Evolutionary conservation across 2,888 invertebrate genomes (phyloP).

Genomic region (Phyllotreta cruciferae): DNA sequence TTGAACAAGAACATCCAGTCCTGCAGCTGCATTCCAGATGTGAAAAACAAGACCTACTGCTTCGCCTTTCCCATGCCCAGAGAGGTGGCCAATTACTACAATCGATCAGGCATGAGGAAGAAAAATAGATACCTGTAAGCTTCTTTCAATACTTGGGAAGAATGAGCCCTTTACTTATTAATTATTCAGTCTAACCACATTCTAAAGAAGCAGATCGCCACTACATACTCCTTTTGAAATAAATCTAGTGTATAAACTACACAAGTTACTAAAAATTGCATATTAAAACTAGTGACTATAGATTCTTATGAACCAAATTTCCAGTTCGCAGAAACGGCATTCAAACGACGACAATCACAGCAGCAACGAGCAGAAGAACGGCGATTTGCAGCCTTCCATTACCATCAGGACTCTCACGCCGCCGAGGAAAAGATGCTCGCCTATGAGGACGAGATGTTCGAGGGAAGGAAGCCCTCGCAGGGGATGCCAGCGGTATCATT

Average conservation of each 20-base stretch:
- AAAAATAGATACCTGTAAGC: conserved; percentile 36
- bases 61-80: conserved; percentile 49
- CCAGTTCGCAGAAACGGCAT: conserved; percentile 8
- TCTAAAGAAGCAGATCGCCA: too few species aligned
- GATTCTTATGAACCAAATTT: too few species aligned
- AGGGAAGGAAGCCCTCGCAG: conserved; percentile 23
- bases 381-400: not conserved
- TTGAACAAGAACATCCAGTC: conserved; percentile 41
- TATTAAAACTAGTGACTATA: too few species aligned
- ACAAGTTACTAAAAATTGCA: too few species aligned
- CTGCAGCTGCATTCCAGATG: conserved; percentile 46
- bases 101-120: conserved; percentile 47
- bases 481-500: conserved; percentile 20
- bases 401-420: not conserved
- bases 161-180: not conserved
- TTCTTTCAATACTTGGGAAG: not conserved
- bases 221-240: too few species aligned
- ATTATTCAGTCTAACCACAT: too few species aligned
- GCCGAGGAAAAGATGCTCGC: conserved; percentile 16
- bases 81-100: conserved; percentile 55
- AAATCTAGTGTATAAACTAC: too few species aligned
- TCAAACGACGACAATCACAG: not conserved
- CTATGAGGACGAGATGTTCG: conserved; percentile 33
- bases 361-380: not conserved
- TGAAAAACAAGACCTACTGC: conserved; percentile 38